phyloP scores from a whole-genome alignment of 2,797 vertebrate genomes.

The Lindbergichthys nudifrons region DNA sequence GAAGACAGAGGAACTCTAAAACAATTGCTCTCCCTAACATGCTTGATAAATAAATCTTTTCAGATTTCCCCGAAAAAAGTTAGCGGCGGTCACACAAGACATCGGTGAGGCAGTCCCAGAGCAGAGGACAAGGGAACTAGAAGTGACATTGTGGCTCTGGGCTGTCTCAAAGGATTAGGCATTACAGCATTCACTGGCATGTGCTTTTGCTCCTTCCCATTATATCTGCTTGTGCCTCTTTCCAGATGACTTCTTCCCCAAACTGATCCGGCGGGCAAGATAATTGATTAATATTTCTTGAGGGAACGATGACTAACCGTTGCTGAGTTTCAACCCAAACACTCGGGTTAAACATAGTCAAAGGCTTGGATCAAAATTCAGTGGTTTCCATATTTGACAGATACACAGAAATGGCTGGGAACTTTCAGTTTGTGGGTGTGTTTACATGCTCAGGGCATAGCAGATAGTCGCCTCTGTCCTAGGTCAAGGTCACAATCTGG shows the following conservation, averaged over 20 bases:
- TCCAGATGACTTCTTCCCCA: constrained; percentile 88
- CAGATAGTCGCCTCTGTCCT: constrained; percentile 18
- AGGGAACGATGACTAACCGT: constrained; percentile 87
- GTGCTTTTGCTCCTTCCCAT: constrained; percentile 84
- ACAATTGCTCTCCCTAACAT: constrained; percentile 63
- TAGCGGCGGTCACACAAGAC: constrained; percentile 79
- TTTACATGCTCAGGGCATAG: constrained; percentile 35
- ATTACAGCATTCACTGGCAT: constrained; percentile 86
- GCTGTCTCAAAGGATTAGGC: constrained; percentile 88
- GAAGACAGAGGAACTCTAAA: constrained; percentile 64
- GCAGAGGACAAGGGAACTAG: constrained; percentile 83
- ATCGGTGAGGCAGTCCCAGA: constrained; percentile 74
- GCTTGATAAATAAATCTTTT: constrained; percentile 75
- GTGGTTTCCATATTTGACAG: constrained; percentile 57
- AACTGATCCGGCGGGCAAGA: constrained; percentile 85
- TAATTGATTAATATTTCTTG: constrained; percentile 91
- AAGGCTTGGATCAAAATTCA: constrained; percentile 64
- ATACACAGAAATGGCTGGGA: constrained; percentile 50
- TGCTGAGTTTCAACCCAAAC: constrained; percentile 83
- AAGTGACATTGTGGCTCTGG: constrained; percentile 87
- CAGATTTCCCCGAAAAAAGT: constrained; percentile 71
- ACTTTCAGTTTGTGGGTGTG: constrained; percentile 47
- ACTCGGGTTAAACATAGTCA: constrained; percentile 73
- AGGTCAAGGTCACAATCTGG: constrained; percentile 57
- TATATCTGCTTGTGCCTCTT: constrained; percentile 87